Percentiles rank a stretch among this genome's conserved stretches.
Evolutionary conservation across 2,888 invertebrate species (phyloP).

Genomic region (Pseudococcus jackbeardsleyi): DNA sequence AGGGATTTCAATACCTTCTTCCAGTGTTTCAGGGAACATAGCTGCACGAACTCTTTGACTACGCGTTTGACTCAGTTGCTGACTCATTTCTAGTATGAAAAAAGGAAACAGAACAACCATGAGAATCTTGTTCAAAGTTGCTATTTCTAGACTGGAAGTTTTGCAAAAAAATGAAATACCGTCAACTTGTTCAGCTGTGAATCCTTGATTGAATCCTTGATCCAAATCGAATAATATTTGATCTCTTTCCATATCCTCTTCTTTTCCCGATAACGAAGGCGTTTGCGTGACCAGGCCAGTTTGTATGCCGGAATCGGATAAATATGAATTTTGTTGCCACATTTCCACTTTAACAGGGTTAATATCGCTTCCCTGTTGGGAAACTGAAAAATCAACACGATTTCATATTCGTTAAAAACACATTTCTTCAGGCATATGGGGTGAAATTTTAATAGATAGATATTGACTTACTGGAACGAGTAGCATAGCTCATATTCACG

Average conservation of each 20-base stretch:
- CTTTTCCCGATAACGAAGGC: conserved; percentile 92
- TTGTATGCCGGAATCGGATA: conserved; percentile 94
- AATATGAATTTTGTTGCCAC: conserved; percentile 95
- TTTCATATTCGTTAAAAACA: not conserved
- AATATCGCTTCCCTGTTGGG: conserved; percentile 54
- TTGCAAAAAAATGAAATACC: conserved; percentile 72
- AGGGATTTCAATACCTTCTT: conserved; percentile 96
- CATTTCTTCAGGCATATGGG: not conserved
- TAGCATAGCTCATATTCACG: conserved; percentile 52
- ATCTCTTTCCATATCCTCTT: conserved; percentile 88
- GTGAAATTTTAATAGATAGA: not conserved
- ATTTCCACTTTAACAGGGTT: conserved; percentile 73
- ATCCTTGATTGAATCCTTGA: conserved; percentile 89
- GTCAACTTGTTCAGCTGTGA: conserved; percentile 95
- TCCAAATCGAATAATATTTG: conserved; percentile 91
- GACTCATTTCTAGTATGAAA: conserved; percentile 84
- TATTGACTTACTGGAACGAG: conserved; percentile 53
- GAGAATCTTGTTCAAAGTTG: not conserved
- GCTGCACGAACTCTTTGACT: conserved; percentile 97
- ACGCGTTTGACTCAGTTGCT: conserved; percentile 94
- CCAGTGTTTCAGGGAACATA: conserved; percentile 98
- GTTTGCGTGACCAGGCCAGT: conserved; percentile 95
- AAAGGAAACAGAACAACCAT: not conserved
- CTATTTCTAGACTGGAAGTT: too few species aligned
- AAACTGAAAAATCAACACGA: not conserved